Conservation (phyloP, 2,888 invertebrate species). For the Pseudoips prasinana region DNA sequence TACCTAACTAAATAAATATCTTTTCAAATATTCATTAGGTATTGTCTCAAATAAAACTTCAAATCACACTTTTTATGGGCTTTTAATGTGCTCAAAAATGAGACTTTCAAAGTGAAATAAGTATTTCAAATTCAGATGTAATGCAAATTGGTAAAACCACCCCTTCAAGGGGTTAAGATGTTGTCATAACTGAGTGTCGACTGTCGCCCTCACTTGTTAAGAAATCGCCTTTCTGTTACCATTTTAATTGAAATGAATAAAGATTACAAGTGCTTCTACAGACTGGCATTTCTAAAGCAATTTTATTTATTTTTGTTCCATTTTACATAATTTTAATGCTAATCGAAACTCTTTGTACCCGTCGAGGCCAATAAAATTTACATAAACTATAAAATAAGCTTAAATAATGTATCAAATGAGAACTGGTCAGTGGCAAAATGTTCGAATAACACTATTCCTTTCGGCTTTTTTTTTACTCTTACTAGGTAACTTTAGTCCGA, state of each 20-base stretch:
- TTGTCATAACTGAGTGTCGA: slow-evolving; percentile 72
- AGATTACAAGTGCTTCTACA: slow-evolving; percentile 41
- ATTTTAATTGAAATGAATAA: slow-evolving; percentile 63
- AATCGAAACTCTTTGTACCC: slow-evolving; percentile 24
- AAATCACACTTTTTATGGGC: slow-evolving; percentile 17
- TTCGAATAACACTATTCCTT: no score
- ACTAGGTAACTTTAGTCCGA: no score
- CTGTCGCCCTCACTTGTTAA: slow-evolving; percentile 37
- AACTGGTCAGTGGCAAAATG: no score
- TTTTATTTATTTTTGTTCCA: slow-evolving; percentile 16
- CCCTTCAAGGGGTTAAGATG: slow-evolving; percentile 69
- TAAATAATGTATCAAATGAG: no score
- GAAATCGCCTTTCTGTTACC: slow-evolving; percentile 50
- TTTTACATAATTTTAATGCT: slow-evolving; percentile 12
- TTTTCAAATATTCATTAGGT: slow-evolving; percentile 11
- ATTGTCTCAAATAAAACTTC: slow-evolving; percentile 10
- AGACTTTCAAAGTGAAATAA: slow-evolving; percentile 38
- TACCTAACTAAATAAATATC: neutral
- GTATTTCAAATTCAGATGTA: slow-evolving; percentile 61
- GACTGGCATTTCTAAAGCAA: slow-evolving; percentile 23
- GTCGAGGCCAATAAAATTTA: neutral
- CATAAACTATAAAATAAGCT: no score
- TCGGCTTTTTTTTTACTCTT: no score
- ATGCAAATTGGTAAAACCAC: slow-evolving; percentile 66
- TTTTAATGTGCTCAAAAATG: slow-evolving; percentile 23